These are phyloP conservation scores for Neoniphon sammara DNA, from an alignment of 2,797 vertebrate genomes.

Conservation along the genomic window DNA sequence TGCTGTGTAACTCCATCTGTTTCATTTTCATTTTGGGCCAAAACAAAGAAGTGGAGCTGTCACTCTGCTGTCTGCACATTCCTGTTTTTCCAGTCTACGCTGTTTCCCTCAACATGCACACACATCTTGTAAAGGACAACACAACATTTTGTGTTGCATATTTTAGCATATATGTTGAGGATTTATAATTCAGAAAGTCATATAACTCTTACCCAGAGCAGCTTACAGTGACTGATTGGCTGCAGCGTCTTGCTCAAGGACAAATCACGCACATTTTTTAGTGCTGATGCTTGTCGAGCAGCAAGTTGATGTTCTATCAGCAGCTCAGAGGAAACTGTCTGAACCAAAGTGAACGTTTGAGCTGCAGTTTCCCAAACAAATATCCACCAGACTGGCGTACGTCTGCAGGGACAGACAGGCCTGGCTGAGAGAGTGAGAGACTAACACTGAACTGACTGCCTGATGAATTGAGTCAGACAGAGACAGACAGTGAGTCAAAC, in stretches of 20 bases:
- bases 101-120: neutral
- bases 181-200: too few species aligned
- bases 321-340: neutral
- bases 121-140: too few species aligned
- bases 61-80: neutral
- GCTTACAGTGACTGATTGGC: too few species aligned
- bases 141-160: too few species aligned
- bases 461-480: constrained; percentile 33
- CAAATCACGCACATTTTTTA: too few species aligned
- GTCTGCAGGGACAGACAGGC: neutral
- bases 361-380: neutral
- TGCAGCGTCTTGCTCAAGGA: too few species aligned
- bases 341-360: neutral
- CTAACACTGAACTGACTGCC: neutral
- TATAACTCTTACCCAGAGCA: too few species aligned
- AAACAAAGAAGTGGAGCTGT: constrained; percentile 48
- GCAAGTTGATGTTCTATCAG: too few species aligned
- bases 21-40: constrained; percentile 29
- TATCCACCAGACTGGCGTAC: neutral
- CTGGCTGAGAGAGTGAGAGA: neutral
- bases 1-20: constrained; percentile 42
- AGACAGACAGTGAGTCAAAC: constrained; percentile 45
- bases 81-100: neutral
- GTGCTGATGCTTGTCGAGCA: too few species aligned
- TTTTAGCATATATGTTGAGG: too few species aligned